Conservation (phyloP, 2,888 invertebrate genomes). For the Pyrrhosoma nymphula region DNA sequence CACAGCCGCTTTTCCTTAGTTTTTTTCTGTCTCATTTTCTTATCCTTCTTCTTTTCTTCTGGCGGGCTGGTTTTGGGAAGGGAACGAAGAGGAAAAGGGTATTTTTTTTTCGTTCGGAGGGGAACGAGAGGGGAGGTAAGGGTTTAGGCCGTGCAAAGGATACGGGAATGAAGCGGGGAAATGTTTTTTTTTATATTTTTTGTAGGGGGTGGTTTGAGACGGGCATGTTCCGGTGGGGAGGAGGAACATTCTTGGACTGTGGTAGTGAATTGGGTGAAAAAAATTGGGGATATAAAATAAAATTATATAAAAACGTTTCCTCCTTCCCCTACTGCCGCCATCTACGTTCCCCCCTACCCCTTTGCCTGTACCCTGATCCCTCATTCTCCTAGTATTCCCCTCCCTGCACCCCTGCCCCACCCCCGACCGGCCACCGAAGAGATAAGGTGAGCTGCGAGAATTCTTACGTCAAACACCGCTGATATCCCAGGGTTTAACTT, state of each 20-base stretch:
- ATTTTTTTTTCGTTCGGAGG: too few species aligned
- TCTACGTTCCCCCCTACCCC: not conserved
- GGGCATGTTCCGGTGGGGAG: too few species aligned
- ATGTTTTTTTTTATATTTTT: too few species aligned
- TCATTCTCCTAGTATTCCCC: too few species aligned
- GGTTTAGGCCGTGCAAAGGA: not conserved
- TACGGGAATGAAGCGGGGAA: not conserved
- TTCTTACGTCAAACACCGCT: constrained; percentile 8
- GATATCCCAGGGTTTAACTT: constrained; percentile 11
- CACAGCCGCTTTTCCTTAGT: not conserved
- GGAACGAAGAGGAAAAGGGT: not conserved
- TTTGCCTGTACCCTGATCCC: too few species aligned
- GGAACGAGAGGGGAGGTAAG: not conserved
- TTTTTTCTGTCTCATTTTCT: not conserved
- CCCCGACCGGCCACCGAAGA: not conserved
- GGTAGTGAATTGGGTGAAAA: not conserved
- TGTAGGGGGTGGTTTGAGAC: too few species aligned
- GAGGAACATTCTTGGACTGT: not conserved
- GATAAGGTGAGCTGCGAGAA: not conserved
- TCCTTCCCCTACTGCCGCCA: not conserved
- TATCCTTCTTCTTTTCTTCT: not conserved
- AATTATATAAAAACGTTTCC: too few species aligned
- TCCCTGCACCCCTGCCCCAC: too few species aligned
- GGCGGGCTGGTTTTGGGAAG: not conserved
- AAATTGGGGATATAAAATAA: not conserved